Conservation (phyloP, 2,113 vertebrate genomes). For the Myanophis thanlyinensis region DNA sequence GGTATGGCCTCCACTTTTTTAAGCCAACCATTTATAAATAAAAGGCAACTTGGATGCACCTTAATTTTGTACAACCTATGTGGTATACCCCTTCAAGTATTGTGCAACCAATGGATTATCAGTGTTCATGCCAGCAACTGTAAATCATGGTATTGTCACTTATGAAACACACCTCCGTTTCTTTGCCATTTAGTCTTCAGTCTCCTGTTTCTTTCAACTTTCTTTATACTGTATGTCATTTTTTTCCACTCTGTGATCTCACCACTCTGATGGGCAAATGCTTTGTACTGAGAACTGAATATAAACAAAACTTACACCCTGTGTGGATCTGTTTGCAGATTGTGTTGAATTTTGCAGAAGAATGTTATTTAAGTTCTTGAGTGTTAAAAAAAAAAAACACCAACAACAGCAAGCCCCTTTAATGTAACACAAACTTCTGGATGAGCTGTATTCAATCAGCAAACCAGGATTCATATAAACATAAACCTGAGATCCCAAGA, state of each 20-base stretch:
- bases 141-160: slow-evolving; percentile 11
- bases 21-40: slow-evolving; percentile 53
- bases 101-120: slow-evolving; percentile 42
- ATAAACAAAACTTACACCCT: slow-evolving; percentile 33
- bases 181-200: slow-evolving; percentile 16
- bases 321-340: slow-evolving; percentile 34
- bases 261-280: slow-evolving; percentile 37
- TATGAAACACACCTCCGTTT: slow-evolving; percentile 25
- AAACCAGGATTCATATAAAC: not conserved
- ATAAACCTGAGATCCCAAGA: not conserved
- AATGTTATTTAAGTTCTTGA: not conserved
- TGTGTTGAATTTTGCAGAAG: not conserved
- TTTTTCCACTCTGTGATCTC: slow-evolving; percentile 42
- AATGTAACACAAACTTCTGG: not conserved
- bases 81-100: slow-evolving; percentile 46
- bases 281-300: slow-evolving; percentile 41
- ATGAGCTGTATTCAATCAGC: not conserved
- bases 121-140: slow-evolving; percentile 33
- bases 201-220: slow-evolving; percentile 33
- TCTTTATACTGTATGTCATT: slow-evolving; percentile 39
- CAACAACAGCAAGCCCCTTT: not conserved
- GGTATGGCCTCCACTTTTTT: slow-evolving; percentile 57
- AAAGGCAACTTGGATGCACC: slow-evolving; percentile 65
- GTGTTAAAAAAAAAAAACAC: not conserved
- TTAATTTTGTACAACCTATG: slow-evolving; percentile 65